Evolutionary conservation across 2,113 vertebrate genomes (phyloP).

Genomic region (Ptilonorhynchus violaceus): DNA sequence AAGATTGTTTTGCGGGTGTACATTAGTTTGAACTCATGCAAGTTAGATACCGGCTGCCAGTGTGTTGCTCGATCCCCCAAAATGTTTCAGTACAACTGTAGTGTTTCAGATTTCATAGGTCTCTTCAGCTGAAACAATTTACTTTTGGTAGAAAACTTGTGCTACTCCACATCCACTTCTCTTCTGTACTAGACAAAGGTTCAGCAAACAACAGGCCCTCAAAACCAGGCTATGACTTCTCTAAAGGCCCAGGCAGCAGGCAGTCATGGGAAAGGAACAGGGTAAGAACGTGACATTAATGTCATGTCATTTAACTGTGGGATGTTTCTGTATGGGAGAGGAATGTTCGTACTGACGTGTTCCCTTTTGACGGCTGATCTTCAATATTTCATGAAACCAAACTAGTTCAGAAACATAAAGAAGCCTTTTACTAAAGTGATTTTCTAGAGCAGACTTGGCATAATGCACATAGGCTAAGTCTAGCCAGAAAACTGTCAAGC

Average conservation of each 20-base stretch:
- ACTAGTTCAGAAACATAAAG: constrained; percentile 57
- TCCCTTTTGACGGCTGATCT: constrained; percentile 14
- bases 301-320: not conserved
- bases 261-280: not conserved
- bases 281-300: not conserved
- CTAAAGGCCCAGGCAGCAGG: not conserved
- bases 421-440: constrained; percentile 60
- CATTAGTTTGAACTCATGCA: not conserved
- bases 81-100: not conserved
- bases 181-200: not conserved
- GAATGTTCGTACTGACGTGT: not conserved
- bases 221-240: not conserved
- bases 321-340: not conserved
- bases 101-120: not conserved
- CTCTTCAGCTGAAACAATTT: not conserved
- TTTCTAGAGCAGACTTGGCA: constrained; percentile 61
- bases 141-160: not conserved
- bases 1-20: not conserved
- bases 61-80: not conserved
- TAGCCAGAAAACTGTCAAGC: constrained; percentile 54
- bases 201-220: not conserved
- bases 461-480: constrained; percentile 2
- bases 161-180: not conserved
- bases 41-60: not conserved
- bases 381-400: constrained; percentile 65